Percentiles rank a stretch among this genome's conserved stretches.
Evolutionary conservation across 2,888 invertebrate genomes (phyloP).

Genomic region (Netelia inedita): DNA sequence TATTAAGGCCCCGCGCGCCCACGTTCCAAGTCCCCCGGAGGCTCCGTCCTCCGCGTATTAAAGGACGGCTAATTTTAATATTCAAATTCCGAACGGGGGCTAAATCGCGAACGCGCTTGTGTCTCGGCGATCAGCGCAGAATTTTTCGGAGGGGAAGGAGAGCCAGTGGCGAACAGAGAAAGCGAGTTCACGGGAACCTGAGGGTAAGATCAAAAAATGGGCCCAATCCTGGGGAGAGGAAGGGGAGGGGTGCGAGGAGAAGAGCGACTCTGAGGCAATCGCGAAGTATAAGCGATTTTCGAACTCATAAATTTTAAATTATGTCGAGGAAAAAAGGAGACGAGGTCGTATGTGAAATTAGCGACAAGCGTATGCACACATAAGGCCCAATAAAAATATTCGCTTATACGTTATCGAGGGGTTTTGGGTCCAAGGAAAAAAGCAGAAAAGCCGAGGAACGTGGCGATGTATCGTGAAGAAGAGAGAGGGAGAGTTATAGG

Average conservation of each 20-base stretch:
- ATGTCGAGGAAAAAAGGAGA: constrained; percentile 78
- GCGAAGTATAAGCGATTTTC: constrained; percentile 76
- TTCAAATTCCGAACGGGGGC: constrained; percentile 81
- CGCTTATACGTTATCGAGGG: constrained; percentile 53
- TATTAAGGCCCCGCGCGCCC: constrained; percentile 56
- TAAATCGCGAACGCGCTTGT: constrained; percentile 71
- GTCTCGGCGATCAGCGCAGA: constrained; percentile 37
- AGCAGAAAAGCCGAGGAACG: constrained; percentile 60
- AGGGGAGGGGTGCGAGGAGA: constrained; percentile 14
- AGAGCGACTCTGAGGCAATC: constrained; percentile 34
- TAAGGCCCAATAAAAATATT: constrained; percentile 56
- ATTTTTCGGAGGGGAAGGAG: constrained; percentile 50
- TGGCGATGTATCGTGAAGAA: constrained; percentile 60
- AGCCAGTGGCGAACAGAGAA: constrained; percentile 41
- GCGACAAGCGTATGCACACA: constrained; percentile 51
- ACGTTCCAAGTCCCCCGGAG: constrained; percentile 59
- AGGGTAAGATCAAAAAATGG: constrained; percentile 40
- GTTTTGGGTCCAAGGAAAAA: constrained; percentile 46
- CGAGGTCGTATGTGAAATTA: constrained; percentile 67
- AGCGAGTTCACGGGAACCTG: constrained; percentile 48
- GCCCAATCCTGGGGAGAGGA: constrained; percentile 40
- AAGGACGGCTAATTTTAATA: constrained; percentile 83
- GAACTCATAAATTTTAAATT: constrained; percentile 85
- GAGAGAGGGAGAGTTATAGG: constrained; percentile 10
- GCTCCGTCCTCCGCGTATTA: constrained; percentile 70